Evolutionary conservation across 2,113 vertebrate species (phyloP).

Genomic region (Spilogale gracilis): DNA sequence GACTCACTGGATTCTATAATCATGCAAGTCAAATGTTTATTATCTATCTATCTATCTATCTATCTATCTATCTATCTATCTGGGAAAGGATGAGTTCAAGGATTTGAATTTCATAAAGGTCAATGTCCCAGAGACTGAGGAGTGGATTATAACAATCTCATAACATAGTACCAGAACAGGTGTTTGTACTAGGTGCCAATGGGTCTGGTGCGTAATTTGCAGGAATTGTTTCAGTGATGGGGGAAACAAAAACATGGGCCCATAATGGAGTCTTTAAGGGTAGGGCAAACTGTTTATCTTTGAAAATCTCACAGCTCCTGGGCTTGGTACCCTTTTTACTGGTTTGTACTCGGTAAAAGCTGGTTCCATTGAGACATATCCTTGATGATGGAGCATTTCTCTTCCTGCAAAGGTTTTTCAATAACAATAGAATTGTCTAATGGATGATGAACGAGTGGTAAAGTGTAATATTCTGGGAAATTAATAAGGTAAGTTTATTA

Average conservation of each 20-base stretch:
- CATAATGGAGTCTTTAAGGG: neutral
- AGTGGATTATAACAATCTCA: neutral
- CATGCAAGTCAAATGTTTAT: neutral
- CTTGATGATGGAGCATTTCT: constrained; percentile 15
- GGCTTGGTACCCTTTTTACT: neutral
- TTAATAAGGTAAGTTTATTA: constrained; percentile 32
- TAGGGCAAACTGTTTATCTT: neutral
- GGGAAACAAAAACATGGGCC: neutral
- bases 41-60: neutral
- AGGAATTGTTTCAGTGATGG: neutral
- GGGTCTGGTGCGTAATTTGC: neutral
- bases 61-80: neutral
- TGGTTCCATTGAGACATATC: neutral
- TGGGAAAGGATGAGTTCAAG: neutral
- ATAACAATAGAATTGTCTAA: neutral
- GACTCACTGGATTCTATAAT: neutral
- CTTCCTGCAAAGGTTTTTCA: neutral
- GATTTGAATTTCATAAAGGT: neutral
- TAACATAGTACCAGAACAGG: neutral
- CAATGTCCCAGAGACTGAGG: neutral
- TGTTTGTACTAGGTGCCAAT: neutral
- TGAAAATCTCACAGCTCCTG: neutral
- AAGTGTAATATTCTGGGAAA: neutral
- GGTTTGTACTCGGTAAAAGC: neutral
- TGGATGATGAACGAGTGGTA: neutral